Evolutionary conservation across 2,113 vertebrate species (phyloP).

Genomic region (Cyanoliseus patagonus): DNA sequence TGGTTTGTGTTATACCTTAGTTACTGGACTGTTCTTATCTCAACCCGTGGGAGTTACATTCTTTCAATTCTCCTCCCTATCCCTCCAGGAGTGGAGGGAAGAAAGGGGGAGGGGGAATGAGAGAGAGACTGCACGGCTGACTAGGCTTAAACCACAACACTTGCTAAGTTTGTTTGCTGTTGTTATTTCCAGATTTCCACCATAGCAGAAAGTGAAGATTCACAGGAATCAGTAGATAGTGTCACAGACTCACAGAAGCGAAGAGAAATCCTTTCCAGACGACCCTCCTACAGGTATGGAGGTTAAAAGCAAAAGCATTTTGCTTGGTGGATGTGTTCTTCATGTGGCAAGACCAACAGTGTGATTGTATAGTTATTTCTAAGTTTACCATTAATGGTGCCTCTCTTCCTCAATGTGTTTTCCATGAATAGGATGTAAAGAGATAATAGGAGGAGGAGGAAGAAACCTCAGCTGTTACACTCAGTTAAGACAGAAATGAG

Average conservation of each 20-base stretch:
- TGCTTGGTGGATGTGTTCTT: neutral
- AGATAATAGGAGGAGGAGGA: neutral
- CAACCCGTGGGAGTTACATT: too few relatives aligned
- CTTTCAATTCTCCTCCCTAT: too few relatives aligned
- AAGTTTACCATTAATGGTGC: neutral
- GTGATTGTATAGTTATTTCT: neutral
- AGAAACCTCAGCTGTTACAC: neutral
- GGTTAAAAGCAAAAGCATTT: neutral
- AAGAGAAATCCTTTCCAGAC: slow-evolving; percentile 95
- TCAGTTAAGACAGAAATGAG: neutral
- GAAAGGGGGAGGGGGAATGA: too few relatives aligned
- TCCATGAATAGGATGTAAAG: neutral
- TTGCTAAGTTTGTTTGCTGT: slow-evolving; percentile 47
- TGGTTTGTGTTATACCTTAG: too few relatives aligned
- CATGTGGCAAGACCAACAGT: neutral
- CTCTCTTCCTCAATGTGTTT: neutral
- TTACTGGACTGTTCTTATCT: too few relatives aligned
- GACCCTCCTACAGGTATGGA: slow-evolving; percentile 94
- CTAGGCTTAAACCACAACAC: too few relatives aligned
- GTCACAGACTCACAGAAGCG: slow-evolving; percentile 97
- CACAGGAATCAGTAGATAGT: slow-evolving; percentile 98
- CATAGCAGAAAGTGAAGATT: slow-evolving; percentile 97
- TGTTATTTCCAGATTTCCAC: slow-evolving; percentile 90
- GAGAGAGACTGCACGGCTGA: too few relatives aligned
- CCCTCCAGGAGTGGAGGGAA: too few relatives aligned